These are phyloP conservation scores for Anas bahamensis DNA, from an alignment of 2,797 vertebrate species.

Conservation along the genomic window DNA sequence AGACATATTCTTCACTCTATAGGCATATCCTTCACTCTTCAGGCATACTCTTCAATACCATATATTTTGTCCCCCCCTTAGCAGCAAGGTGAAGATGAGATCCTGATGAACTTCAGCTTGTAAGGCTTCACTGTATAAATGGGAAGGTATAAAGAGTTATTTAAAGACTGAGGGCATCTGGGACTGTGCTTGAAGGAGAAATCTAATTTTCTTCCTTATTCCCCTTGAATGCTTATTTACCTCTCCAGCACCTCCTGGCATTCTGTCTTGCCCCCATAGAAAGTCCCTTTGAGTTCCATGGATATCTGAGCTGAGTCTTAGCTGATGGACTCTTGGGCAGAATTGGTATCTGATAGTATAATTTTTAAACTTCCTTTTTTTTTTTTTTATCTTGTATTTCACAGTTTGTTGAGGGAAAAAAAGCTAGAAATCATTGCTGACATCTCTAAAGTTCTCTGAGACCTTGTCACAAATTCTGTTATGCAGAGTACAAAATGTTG, in stretches of 20 bases:
- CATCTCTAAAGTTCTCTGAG: not conserved
- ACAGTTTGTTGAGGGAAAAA: not conserved
- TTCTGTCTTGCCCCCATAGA: not conserved
- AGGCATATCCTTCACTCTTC: too few relatives aligned
- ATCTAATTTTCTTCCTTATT: not conserved
- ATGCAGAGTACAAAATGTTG: not conserved
- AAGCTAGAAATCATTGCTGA: not conserved
- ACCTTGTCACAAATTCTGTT: fast-evolving
- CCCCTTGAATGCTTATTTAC: not conserved
- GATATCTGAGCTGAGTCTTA: not conserved
- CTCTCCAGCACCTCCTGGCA: not conserved
- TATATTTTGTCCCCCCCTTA: fast-evolving
- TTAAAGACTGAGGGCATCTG: not conserved
- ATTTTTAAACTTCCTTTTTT: not conserved
- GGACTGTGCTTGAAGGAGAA: not conserved
- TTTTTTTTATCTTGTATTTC: not conserved
- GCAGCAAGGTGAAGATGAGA: not conserved
- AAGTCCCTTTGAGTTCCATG: not conserved
- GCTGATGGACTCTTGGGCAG: not conserved
- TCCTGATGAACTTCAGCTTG: not conserved
- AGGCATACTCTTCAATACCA: not conserved
- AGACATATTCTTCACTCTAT: too few relatives aligned
- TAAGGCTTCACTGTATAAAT: not conserved
- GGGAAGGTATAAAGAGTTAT: not conserved
- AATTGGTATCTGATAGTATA: not conserved